phyloP scores from a whole-genome alignment of 2,113 vertebrate genomes.

The Rallus limicola region DNA sequence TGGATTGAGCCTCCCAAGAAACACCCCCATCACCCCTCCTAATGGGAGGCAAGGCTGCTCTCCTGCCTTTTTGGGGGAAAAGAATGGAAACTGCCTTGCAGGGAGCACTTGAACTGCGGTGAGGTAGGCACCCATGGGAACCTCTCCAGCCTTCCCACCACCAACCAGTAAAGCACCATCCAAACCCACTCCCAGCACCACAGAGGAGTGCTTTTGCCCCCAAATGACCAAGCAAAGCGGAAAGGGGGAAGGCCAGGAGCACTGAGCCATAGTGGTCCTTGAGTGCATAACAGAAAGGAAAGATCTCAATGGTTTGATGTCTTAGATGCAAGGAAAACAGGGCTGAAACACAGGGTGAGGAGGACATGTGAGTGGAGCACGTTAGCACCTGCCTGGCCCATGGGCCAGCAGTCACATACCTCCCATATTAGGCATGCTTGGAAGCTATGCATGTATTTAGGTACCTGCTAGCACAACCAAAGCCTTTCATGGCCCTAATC shows the following conservation, averaged over 20 bases:
- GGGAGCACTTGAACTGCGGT: not conserved
- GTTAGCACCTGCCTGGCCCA: not conserved
- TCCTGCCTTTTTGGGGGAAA: fast-evolving
- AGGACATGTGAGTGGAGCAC: fast-evolving
- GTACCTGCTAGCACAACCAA: not conserved
- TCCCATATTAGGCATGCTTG: not conserved
- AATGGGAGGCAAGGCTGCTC: not conserved
- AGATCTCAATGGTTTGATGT: fast-evolving
- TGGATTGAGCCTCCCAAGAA: not conserved
- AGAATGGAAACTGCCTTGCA: not conserved
- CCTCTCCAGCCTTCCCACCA: not conserved
- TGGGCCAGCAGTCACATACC: fast-evolving
- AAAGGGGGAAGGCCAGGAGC: not conserved
- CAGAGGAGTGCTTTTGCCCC: fast-evolving
- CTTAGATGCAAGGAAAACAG: not conserved
- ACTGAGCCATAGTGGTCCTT: no score
- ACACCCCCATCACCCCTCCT: not conserved
- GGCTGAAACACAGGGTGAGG: not conserved
- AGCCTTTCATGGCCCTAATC: not conserved
- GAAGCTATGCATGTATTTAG: not conserved
- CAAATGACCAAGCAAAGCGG: not conserved
- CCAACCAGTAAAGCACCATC: not conserved
- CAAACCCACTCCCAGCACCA: not conserved
- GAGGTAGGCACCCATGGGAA: fast-evolving
- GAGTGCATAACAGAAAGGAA: no score